Evolutionary conservation across 2,888 invertebrate species (phyloP), one percentile per base, ranked within the genome.

Genomic region (Malthinus seriepunctatus): DNA sequence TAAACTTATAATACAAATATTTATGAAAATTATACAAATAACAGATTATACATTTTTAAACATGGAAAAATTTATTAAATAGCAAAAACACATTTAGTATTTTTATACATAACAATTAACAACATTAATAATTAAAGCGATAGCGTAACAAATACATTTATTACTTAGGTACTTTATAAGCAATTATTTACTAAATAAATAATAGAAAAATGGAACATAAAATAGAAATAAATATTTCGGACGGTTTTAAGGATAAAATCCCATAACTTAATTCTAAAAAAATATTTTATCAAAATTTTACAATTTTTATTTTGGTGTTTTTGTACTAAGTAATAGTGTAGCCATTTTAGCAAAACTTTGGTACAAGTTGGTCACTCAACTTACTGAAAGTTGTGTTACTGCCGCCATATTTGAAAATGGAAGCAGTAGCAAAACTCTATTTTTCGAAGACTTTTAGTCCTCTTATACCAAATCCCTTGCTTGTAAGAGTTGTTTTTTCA

Each of bases 101-200:
- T 51, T 47, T 49, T 62, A 59, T 60, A 64, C 57, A 45, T 63
- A 66, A 66, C 63, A 49, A 57, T 55, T 63, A 64, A 62, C 58
- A 63, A 65, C 61, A 60, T 55, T 56, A 62, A 60, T 64, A 62
- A 60, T 64, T 57, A 66, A 66, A 64, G 66, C 66, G 63, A 62
- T 51, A 54, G 55, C 60, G 47, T 58, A 63, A 56, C 62, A 63
- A 62, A 58, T 60, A 63, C 61, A 63, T 59, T 56, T 47, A 56
- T 46, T 34, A 50, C 35, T 23, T 23, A 23, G 23, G 23, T 23
- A 23, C 11, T 51, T 48, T 45, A 12, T 35, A 52, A 53, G 52
- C 52, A 34, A 12, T 32, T 38, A 12, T 15, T 51, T 44, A 12
- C 15, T 44, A 12, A 8, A 12, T 11, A 11, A 38, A 38, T 12